Conservation (phyloP, 2,888 invertebrate species). For the Pherbina coryleti region DNA sequence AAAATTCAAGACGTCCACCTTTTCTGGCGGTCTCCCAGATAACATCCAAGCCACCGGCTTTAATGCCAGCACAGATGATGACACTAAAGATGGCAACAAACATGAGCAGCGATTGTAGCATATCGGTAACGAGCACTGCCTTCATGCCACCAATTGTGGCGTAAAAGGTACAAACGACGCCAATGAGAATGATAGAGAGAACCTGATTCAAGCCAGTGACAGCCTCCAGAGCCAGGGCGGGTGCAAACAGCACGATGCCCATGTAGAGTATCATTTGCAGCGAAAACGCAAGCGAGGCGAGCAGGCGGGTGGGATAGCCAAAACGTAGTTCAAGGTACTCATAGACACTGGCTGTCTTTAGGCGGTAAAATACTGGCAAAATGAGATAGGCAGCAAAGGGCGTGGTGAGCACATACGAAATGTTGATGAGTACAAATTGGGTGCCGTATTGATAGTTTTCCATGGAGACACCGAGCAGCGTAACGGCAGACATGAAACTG, state of each 20-base stretch:
- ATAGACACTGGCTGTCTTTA: slow-evolving; percentile 89
- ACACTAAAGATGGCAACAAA: slow-evolving; percentile 85
- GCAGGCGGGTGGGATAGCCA: slow-evolving; percentile 79
- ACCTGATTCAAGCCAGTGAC: slow-evolving; percentile 83
- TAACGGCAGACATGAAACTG: slow-evolving; percentile 94
- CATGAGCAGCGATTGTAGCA: slow-evolving; percentile 88
- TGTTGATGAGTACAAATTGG: slow-evolving; percentile 82
- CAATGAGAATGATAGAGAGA: slow-evolving; percentile 76
- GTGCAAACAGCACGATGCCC: slow-evolving; percentile 94
- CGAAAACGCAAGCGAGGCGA: slow-evolving; percentile 87
- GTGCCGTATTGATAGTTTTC: slow-evolving; percentile 89
- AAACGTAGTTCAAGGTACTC: slow-evolving; percentile 93
- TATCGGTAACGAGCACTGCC: slow-evolving; percentile 88
- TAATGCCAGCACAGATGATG: slow-evolving; percentile 79
- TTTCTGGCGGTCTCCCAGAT: slow-evolving; percentile 80
- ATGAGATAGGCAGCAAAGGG: slow-evolving; percentile 83
- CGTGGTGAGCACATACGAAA: slow-evolving; percentile 82
- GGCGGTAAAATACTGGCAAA: slow-evolving; percentile 86
- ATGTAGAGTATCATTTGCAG: slow-evolving; percentile 91
- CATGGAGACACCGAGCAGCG: slow-evolving; percentile 87
- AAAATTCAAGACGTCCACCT: slow-evolving; percentile 79
- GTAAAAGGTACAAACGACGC: slow-evolving; percentile 86
- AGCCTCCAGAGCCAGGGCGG: slow-evolving; percentile 89
- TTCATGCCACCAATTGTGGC: slow-evolving; percentile 92
- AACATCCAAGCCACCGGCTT: slow-evolving; percentile 77